Evolutionary conservation across 37 sponge, comb jelly and placozoan species (phyloP), one percentile per base, ranked within the genome.

Genomic region (Hexactinellida sp.): DNA sequence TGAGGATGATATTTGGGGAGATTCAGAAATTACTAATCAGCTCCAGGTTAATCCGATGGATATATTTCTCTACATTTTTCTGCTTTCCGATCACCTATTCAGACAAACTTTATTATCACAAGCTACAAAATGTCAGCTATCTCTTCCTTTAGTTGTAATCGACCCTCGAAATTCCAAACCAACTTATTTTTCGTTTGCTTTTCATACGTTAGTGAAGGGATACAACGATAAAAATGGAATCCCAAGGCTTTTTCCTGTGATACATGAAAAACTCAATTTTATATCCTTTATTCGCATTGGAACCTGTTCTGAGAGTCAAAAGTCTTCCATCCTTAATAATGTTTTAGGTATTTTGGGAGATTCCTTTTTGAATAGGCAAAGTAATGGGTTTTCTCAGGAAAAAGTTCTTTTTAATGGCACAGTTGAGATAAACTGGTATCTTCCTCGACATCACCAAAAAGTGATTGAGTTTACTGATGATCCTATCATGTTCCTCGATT

Each of bases 271-370:
- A 47, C 36, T 82, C 16, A 82, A 82, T 3, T 85, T 85, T 24
- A 39, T 88, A 30, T 88, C 89, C 36, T 88, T 88, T 63, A 25
- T 88, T 25, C 82, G 89, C 7, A 16, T 85, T 85, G 82, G 85
- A 0, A 85, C 0, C 9, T 41, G 25, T 25, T 23, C 76, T 25
- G 30, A 85, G 19, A 37, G 36, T 37, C 84, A 85, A 34, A 88
- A 88, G 84, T 88, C 88, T 47, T 47, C 52, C 13, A 47, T 47
- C 16, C 52, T 47, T 47, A 47, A 47, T 47, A 47, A 47, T 19
- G 52, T 47, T 47, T 47, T 47, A 16, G 52, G 52, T 19, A 47
- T 47, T 47, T 19, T 47, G 16, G 52, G 52, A 19, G 52, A 85
- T 28, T 25, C 23, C 19, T 88, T 88, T 38, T 88, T 88, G 39